Evolutionary conservation across 1,140 invertebrate species (phyloP).

Genomic region (Calephelis virginiensis): DNA sequence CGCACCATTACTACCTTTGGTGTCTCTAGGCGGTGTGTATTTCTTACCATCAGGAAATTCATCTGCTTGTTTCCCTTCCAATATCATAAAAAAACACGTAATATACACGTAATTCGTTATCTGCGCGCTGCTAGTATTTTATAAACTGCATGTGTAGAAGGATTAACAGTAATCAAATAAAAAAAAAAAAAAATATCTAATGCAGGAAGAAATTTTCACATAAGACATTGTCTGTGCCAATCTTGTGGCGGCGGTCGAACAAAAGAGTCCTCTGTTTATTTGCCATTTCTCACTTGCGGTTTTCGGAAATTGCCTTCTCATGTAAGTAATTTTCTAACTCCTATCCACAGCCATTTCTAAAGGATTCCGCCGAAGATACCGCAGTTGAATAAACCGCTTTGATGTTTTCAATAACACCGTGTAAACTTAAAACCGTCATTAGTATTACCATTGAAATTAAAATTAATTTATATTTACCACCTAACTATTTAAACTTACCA

Average conservation of each 20-base stretch:
- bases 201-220: conserved; percentile 12
- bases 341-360: conserved; percentile 47
- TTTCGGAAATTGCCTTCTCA: conserved; percentile 51
- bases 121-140: too few species aligned
- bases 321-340: conserved; percentile 71
- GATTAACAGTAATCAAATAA: too few species aligned
- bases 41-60: too few species aligned
- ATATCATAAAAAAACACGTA: too few species aligned
- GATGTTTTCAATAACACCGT: not conserved
- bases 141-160: too few species aligned
- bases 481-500: too few species aligned
- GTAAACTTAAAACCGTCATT: not conserved
- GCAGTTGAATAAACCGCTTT: not conserved
- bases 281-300: conserved; percentile 55
- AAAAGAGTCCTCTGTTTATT: conserved; percentile 56
- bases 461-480: too few species aligned
- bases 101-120: too few species aligned
- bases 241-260: conserved; percentile 53
- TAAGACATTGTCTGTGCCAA: conserved; percentile 46
- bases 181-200: too few species aligned
- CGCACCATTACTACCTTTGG: too few species aligned
- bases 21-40: too few species aligned
- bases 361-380: conserved; percentile 36
- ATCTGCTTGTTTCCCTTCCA: too few species aligned
- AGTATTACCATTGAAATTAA: not conserved